Conservation (phyloP, 1,140 invertebrate species). For the Chelonus insularis region DNA sequence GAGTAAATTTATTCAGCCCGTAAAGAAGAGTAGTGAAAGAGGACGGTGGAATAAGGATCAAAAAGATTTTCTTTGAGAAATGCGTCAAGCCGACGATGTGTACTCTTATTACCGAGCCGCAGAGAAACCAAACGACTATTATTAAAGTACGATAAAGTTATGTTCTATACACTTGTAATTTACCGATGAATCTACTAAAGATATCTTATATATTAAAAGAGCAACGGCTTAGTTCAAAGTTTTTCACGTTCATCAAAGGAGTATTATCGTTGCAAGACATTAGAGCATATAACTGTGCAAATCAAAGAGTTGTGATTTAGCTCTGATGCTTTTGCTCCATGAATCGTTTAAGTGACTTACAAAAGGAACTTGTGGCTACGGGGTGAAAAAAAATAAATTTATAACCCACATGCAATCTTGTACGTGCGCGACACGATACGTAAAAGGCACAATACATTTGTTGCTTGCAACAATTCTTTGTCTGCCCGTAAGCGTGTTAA, state of each 20-base stretch:
- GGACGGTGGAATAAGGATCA: not conserved
- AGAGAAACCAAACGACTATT: conserved; percentile 28
- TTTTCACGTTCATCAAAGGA: too few relatives aligned
- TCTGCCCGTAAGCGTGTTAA: conserved; percentile 2
- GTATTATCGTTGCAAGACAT: too few relatives aligned
- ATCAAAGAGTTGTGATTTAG: too few relatives aligned
- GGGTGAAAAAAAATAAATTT: not conserved
- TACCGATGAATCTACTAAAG: not conserved
- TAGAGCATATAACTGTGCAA: too few relatives aligned
- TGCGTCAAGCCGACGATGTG: not conserved
- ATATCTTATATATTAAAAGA: not conserved
- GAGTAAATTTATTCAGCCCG: conserved; percentile 1
- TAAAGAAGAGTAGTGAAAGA: not conserved
- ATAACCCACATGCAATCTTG: not conserved
- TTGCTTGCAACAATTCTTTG: not conserved
- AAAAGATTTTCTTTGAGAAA: conserved; percentile 1
- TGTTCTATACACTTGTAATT: conserved; percentile 3
- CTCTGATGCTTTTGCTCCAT: not conserved
- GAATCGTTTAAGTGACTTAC: not conserved
- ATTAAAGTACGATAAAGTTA: conserved; percentile 31
- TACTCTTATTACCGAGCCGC: conserved; percentile 12
- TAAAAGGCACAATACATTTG: not conserved
- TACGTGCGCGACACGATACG: not conserved
- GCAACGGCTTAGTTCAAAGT: not conserved
- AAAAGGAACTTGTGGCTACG: too few relatives aligned